Base-by-base conservation (phyloP, 2,797 vertebrate genomes). In the Halcyon leucocephala region DNA sequence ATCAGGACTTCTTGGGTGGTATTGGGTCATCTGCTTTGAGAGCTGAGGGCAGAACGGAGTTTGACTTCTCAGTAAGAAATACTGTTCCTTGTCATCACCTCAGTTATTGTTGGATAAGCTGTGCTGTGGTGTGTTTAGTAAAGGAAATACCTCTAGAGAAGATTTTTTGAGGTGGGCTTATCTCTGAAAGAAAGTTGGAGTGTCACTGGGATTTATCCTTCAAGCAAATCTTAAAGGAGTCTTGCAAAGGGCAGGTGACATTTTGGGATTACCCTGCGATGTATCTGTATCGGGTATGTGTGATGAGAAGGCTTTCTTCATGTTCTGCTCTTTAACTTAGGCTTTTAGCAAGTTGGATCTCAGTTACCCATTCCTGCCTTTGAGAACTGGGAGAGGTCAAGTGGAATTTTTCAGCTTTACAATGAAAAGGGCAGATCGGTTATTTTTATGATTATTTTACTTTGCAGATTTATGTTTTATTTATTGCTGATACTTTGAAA, bases 231-330 rank as follows among this genome's bases (percentile, higher is more conserved):
- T 35, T n/a, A 48, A 28, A 62, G 70, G 72, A 70, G 21, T 20
- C 60, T 41, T 54, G 29, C 7, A 10, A 41, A 89, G 57, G 66
- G n/a, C 26, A 35, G 3, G 44, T 12, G 62, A 60, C 58, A 33
- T 28, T 9, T 60, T 3, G 49, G 26, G 48, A 25, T 82, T 70
- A 55, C 7, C 0, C 16, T n/a, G 13, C 0, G 1, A 19, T 14
- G 86, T 58, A 16, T 22, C 48, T 54, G 18, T 18, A 14, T 55
- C 12, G 13, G 20, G 10, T 5, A 18, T 26, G 52, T n/a, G 8
- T 20, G 52, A 28, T 24, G n/a, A 28, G 33, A 17, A 29, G 33
- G n/a, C 24, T 74, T 89, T 60, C 31, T 72, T 73, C 41, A 18
- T 42, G 26, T 35, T 76, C 46, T 17, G 74, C 14, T 61, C 33